Evolutionary conservation across 2,797 vertebrate species (phyloP).

Genomic region (Trematomus bernacchii): DNA sequence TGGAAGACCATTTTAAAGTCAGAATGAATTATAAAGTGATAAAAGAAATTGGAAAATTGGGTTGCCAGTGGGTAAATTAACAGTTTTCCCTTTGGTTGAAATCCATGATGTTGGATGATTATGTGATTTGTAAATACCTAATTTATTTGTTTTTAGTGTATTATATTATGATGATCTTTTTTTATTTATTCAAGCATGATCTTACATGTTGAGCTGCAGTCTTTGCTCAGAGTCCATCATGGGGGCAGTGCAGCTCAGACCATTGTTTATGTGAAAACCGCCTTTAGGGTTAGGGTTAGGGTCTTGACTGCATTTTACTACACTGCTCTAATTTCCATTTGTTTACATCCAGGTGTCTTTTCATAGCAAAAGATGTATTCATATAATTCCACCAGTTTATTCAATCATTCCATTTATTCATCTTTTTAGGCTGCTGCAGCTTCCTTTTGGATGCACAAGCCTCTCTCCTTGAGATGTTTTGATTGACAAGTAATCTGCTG

Average conservation of each 20-base stretch:
- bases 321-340: not conserved
- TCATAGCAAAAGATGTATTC: not conserved
- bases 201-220: not conserved
- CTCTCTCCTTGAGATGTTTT: constrained; percentile 43
- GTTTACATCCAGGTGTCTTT: not conserved
- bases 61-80: not conserved
- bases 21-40: not conserved
- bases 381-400: not conserved
- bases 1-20: no score
- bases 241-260: not conserved
- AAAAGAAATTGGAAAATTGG: not conserved
- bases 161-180: not conserved
- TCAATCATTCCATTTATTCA: not conserved
- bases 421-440: constrained; percentile 2
- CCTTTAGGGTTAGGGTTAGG: not conserved
- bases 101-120: not conserved
- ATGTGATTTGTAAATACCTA: no score
- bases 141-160: no score
- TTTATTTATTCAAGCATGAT: not conserved
- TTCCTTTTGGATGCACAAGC: constrained; percentile 27
- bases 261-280: not conserved
- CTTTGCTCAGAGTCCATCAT: not conserved
- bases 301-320: not conserved
- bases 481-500: constrained; percentile 60
- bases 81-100: not conserved